Conservation (phyloP, 2,888 invertebrate species). For the Tachina grossa region DNA sequence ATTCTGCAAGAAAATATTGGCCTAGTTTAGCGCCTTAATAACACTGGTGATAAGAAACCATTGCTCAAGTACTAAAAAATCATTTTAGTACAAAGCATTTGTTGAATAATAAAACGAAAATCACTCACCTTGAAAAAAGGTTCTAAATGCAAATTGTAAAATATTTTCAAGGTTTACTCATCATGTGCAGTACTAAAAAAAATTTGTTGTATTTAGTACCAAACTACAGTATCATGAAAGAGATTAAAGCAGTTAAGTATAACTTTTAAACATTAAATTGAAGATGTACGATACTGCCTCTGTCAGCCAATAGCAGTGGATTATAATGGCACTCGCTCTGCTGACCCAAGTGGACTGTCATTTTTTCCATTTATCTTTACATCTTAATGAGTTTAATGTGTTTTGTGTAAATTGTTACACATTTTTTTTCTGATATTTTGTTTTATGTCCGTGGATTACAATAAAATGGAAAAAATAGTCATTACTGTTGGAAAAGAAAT, state of each 20-base stretch:
- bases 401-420: slow-evolving; percentile 64
- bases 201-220: too few species aligned
- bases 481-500: slow-evolving; percentile 13
- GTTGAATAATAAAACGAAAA: too few species aligned
- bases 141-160: too few species aligned
- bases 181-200: too few species aligned
- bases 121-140: too few species aligned
- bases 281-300: neutral
- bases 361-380: slow-evolving; percentile 61
- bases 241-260: neutral
- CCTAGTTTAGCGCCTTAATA: too few species aligned
- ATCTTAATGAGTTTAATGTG: slow-evolving; percentile 70
- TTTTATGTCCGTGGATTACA: slow-evolving; percentile 40
- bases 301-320: slow-evolving; percentile 3
- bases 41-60: too few species aligned
- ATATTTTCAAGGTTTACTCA: too few species aligned
- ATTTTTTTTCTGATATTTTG: neutral
- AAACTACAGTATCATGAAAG: neutral
- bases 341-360: slow-evolving; percentile 59
- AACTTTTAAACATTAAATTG: slow-evolving; percentile 9
- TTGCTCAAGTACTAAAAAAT: too few species aligned
- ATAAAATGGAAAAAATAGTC: slow-evolving; percentile 49
- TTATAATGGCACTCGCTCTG: slow-evolving; percentile 44
- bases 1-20: too few species aligned
- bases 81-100: too few species aligned